Evolutionary conservation across 2,113 vertebrate genomes (phyloP), one percentile per base, ranked within the genome.

Genomic region (Marcusenius ussheri): DNA sequence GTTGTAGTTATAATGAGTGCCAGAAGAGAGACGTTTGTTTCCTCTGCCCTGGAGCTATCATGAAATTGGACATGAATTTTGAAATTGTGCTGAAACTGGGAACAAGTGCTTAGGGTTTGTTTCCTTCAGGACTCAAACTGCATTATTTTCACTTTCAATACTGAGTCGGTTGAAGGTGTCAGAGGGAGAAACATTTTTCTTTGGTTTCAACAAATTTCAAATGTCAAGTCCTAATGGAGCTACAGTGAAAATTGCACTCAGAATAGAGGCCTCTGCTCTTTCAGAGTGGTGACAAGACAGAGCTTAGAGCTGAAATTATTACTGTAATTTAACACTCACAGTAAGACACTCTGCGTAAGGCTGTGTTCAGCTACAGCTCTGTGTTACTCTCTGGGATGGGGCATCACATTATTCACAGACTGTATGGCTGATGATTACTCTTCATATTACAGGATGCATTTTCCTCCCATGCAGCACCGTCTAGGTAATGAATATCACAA

Each of bases 51-150:
- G 56, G 84, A 31, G 91, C 90, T 89, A 89, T 45, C 53, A 45
- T 88, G 70, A 89, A 91, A 91, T 91, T 91, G 91, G 84, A 91
- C 91, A 91, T 31, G 90, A 87, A 42, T 27, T 62, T 46, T 83
- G 88, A 90, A 89, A 90, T 91, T 89, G 91, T 87, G 84, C 89
- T 70, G 51, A 21, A 53, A 88, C 91, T 90, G 45, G 70, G 90
- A 88, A 89, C 91, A 90, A 85, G 90, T 89, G 66, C 83, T 70
- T 13, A 83, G 88, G 91, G 92, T 90, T 91, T 91, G 94, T 89
- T 88, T 83, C 89, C 90, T 95, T 95, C 89, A 93, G 93, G 93
- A 91, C 94, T 93, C 92, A 96, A 96, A 96, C 95, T 95, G 92
- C 93, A 92, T 96, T 95, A 92, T 94, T 87, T 91, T 87, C n/a